Percentiles rank a stretch among this genome's conserved stretches.
These are phyloP conservation scores for Peribatodes rhomboidaria DNA, from an alignment of 2,888 invertebrate genomes.

Conservation along the genomic window DNA sequence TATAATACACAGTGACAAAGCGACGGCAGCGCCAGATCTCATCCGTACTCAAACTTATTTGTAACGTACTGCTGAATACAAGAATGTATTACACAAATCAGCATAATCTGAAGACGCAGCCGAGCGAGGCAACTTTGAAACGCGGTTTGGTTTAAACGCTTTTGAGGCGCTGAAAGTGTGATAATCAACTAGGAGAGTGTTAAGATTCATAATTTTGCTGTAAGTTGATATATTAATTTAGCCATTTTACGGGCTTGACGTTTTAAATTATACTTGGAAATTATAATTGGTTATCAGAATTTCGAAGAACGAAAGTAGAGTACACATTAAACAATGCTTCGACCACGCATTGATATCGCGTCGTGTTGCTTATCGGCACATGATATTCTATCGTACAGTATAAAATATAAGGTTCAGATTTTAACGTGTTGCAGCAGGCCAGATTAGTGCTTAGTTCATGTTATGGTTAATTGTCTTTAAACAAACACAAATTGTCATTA, in stretches of 20 bases:
- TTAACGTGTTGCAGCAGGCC: no score
- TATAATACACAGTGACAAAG: constrained; percentile 47
- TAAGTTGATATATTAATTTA: constrained; percentile 23
- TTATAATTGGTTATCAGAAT: not conserved
- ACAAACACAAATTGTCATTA: no score
- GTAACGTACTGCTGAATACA: constrained; percentile 44
- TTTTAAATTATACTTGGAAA: not conserved
- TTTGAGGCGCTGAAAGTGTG: constrained; percentile 35
- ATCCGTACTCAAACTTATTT: constrained; percentile 48
- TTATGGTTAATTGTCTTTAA: no score
- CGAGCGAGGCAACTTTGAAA: constrained; percentile 35
- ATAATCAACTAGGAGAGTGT: constrained; percentile 29
- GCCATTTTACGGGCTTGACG: not conserved
- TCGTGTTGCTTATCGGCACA: not conserved
- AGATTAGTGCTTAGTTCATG: no score
- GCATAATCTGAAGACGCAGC: constrained; percentile 42
- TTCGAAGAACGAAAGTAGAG: not conserved
- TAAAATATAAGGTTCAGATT: no score
- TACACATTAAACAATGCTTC: no score
- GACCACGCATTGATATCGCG: no score
- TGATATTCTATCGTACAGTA: no score
- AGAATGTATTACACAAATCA: constrained; percentile 46
- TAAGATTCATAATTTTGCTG: constrained; percentile 33
- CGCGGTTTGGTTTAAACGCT: constrained; percentile 38
- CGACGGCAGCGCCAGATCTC: constrained; percentile 40